These are phyloP conservation scores for Diplosoma virens DNA, from an alignment of 23 tunicate genomes.

Conservation along the genomic window DNA sequence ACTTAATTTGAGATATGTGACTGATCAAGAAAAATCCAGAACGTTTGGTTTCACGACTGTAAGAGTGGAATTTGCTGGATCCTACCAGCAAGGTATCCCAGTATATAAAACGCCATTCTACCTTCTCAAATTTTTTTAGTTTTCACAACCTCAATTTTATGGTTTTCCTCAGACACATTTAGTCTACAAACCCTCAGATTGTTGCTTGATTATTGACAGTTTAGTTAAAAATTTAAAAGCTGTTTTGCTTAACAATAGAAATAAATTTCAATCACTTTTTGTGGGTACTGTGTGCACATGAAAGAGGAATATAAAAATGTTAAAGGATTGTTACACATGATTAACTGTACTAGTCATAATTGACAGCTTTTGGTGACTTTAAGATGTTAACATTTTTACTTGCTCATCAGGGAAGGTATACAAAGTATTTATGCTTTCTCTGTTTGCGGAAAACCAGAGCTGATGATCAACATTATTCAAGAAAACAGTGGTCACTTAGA, in stretches of 20 bases:
- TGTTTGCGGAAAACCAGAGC: too few relatives aligned
- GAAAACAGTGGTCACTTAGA: constrained; percentile 24
- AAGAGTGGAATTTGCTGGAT: constrained; percentile 5
- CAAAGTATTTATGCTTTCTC: not conserved
- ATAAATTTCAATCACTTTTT: not conserved
- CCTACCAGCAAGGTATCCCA: not conserved
- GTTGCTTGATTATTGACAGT: constrained; percentile 13
- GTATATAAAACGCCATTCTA: not conserved
- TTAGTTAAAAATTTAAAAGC: too few relatives aligned
- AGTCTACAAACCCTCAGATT: constrained; percentile 10
- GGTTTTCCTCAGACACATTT: not conserved
- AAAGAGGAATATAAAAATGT: constrained; percentile 22
- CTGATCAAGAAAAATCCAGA: constrained; percentile 25
- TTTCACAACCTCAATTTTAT: constrained; percentile 7
- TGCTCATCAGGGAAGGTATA: not conserved
- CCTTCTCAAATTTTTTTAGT: constrained; percentile 1
- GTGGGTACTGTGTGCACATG: constrained; percentile 19
- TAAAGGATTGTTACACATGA: constrained; percentile 19
- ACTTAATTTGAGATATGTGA: constrained; percentile 14
- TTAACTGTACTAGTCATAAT: constrained; percentile 4
- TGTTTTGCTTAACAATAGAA: constrained; percentile 1
- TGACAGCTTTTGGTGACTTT: constrained; percentile 18
- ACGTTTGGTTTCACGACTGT: constrained; percentile 16
- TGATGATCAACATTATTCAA: too few relatives aligned
- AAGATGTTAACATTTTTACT: constrained; percentile 17